Base-by-base conservation (phyloP, 53 echinoderm and acorn worm species). In the Pentamera pediparva region DNA sequence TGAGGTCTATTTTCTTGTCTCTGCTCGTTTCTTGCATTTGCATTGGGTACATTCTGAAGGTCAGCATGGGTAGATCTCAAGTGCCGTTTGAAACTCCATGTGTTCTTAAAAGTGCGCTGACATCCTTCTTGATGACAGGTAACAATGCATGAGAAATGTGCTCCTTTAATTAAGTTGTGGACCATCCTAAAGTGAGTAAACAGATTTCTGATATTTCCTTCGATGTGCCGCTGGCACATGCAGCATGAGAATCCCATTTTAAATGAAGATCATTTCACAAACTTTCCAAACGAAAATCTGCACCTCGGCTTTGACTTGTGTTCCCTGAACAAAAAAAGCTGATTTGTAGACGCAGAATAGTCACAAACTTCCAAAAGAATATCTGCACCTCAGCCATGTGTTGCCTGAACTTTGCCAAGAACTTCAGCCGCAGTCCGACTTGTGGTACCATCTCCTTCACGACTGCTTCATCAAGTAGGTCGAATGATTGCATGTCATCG, bases 81-180 rank as follows among this genome's bases (percentile, higher is more conserved):
- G 32, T 72, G 72, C 17, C 53, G 32, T 72, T 52, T 72, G 4
- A 72, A 26, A 72, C 72, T 72, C 72, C 72, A 72, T 53, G 72
- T 72, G 32, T 33, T 50, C 17, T 50, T 20, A 56, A 59, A 83
- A 28, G 77, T 43, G 12, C 57, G 41, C 1, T 39, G 40, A 32
- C 77, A 76, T 48, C 77, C 70, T 10, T 76, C 70, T 69, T 77
- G 69, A 35, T 50, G 39, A 59, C 83, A 83, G 29, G 59, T 32
- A 13, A 83, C 67, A 28, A 32, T n/a, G 12, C 32, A 28, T 15
- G 76, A 69, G 33, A 76, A 76, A 8, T 56, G 40, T 3, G 65
- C 76, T 35, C 69, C 69, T 50, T 71, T 71, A 11, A 71, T 52
- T 34, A 71, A 11, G 33, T 71, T 71, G 32, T 69, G 69, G 28